phyloP scores from a whole-genome alignment of 2,888 invertebrate genomes.

The Metacarcinus magister region DNA sequence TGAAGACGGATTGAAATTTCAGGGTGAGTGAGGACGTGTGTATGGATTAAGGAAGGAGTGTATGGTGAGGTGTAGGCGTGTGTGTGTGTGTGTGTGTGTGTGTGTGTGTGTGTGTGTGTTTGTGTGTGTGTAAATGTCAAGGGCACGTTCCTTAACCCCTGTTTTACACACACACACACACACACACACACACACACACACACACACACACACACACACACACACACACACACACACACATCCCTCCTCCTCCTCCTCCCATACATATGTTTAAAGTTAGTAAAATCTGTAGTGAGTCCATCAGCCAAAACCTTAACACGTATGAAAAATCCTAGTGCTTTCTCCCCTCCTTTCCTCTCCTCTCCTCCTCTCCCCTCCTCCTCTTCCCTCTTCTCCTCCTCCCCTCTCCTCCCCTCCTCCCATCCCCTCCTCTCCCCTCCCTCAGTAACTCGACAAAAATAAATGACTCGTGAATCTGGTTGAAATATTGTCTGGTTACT shows the following conservation, averaged over 20 bases:
- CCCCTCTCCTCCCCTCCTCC: too few species aligned
- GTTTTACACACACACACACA: not conserved
- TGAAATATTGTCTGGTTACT: constrained; percentile 64
- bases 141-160: not conserved
- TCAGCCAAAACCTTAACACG: constrained; percentile 39
- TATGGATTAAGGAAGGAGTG: not conserved
- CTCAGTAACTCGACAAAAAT: constrained; percentile 63
- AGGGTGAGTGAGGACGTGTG: not conserved
- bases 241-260: not conserved
- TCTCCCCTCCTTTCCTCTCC: too few species aligned
- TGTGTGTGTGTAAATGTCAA: not conserved
- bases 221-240: constrained; percentile 10
- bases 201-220: not conserved
- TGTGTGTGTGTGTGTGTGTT: not conserved
- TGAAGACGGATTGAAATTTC: constrained; percentile 29
- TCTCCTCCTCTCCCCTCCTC: too few species aligned
- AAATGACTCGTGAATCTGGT: constrained; percentile 56
- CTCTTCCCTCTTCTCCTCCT: too few species aligned
- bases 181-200: not conserved
- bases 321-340: too few species aligned
- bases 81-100: not conserved
- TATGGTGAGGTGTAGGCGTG: not conserved
- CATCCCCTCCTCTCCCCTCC: not conserved
- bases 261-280: not conserved
- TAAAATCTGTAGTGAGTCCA: not conserved